Evolutionary conservation across 1,140 invertebrate species (phyloP).

Genomic region (Laodelphax striatellus): DNA sequence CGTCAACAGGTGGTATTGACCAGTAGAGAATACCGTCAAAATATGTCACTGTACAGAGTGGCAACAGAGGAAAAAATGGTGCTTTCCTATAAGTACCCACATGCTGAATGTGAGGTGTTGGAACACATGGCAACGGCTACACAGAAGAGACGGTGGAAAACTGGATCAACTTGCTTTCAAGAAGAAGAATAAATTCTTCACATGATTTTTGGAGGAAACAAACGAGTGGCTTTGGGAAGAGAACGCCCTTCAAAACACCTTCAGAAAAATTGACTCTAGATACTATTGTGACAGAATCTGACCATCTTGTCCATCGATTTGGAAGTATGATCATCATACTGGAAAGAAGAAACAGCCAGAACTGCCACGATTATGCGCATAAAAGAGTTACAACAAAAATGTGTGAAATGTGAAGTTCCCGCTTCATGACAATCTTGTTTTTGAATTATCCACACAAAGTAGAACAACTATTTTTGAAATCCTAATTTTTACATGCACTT

Average conservation of each 20-base stretch:
- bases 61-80: constrained; percentile 29
- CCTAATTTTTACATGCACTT: no score
- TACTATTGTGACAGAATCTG: constrained; percentile 8
- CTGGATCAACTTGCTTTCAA: constrained; percentile 20
- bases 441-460: neutral
- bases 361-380: neutral
- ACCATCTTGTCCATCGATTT: constrained; percentile 7
- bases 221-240: neutral
- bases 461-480: neutral
- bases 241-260: neutral
- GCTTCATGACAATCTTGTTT: neutral
- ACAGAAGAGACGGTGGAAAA: constrained; percentile 18
- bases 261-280: neutral
- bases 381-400: neutral
- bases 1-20: constrained; percentile 23
- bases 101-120: constrained; percentile 25
- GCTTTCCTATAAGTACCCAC: constrained; percentile 27
- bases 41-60: constrained; percentile 27
- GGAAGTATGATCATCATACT: neutral
- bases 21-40: constrained; percentile 29
- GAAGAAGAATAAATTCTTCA: constrained; percentile 17
- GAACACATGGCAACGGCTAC: constrained; percentile 28
- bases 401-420: neutral
- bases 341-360: neutral
- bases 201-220: constrained; percentile 10